Conservation (phyloP, 2,797 vertebrate genomes). For the Urophycis tenuis region DNA sequence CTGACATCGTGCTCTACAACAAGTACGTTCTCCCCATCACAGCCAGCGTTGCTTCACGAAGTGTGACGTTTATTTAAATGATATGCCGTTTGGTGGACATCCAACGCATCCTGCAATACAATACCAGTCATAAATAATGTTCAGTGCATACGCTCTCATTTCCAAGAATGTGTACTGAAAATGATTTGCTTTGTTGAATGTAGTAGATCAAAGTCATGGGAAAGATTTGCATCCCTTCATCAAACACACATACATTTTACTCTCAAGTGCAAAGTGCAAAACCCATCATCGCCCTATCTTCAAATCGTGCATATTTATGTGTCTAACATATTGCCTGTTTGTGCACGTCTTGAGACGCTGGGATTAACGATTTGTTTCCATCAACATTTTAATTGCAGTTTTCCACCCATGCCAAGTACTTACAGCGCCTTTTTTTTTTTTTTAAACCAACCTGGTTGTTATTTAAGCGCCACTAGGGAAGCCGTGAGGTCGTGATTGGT, state of each 20-base stretch:
- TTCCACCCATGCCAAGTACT: not conserved
- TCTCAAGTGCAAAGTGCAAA: not conserved
- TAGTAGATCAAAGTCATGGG: not conserved
- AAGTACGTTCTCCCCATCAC: conserved; percentile 57
- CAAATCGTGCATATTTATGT: not conserved
- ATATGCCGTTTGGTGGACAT: not conserved
- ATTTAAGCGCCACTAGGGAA: conserved; percentile 7
- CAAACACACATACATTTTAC: not conserved
- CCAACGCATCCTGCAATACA: not conserved
- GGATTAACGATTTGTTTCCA: conserved; percentile 33
- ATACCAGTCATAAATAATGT: not conserved
- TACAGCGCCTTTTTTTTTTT: not conserved
- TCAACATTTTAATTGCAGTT: conserved; percentile 39
- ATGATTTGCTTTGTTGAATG: not conserved
- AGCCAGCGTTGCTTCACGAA: not conserved
- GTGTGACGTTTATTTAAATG: not conserved
- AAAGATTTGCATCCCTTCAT: not conserved
- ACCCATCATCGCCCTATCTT: not conserved
- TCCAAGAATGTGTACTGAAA: not conserved
- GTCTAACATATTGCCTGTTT: not conserved
- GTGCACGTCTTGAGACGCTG: not conserved
- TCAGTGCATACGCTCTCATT: not conserved
- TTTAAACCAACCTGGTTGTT: conserved; percentile 8
- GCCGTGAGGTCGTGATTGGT: conserved; percentile 25
- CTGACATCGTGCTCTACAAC: conserved; percentile 79